A percentile compares a stretch with the other conserved stretches of the same genome.
These are phyloP conservation scores for Melitaea cinxia DNA, from an alignment of 1,140 invertebrate genomes.

Conservation along the genomic window DNA sequence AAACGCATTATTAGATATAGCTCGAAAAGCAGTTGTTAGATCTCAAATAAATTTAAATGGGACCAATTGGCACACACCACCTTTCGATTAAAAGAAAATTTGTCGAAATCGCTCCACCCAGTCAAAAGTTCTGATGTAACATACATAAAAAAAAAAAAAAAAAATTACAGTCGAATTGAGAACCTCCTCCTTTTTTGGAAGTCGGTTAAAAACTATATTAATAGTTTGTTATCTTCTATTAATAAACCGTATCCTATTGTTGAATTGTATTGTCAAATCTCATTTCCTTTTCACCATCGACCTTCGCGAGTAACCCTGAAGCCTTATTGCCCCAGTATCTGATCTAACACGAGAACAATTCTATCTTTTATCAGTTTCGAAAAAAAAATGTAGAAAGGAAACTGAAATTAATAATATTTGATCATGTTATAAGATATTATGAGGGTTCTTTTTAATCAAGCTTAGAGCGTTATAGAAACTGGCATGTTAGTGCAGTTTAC, in stretches of 20 bases:
- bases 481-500: neutral
- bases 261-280: constrained; percentile 16
- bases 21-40: too few relatives aligned
- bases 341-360: constrained; percentile 30
- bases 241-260: constrained; percentile 11
- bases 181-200: too few relatives aligned
- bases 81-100: too few relatives aligned
- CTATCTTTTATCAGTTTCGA: constrained; percentile 16
- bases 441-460: neutral
- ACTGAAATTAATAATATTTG: constrained; percentile 11
- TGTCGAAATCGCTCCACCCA: too few relatives aligned
- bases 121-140: too few relatives aligned
- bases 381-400: constrained; percentile 21
- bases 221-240: neutral
- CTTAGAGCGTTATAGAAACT: neutral
- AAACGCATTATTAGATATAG: too few relatives aligned
- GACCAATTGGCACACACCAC: too few relatives aligned
- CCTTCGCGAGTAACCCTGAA: constrained; percentile 26
- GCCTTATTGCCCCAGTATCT: constrained; percentile 27
- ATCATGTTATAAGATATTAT: neutral
- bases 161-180: too few relatives aligned
- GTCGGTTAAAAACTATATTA: too few relatives aligned
- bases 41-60: too few relatives aligned
- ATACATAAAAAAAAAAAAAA: too few relatives aligned
- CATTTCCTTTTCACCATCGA: constrained; percentile 28